These are phyloP conservation scores for Calameuta idolon DNA, from an alignment of 2,888 invertebrate genomes.

Conservation along the genomic window DNA sequence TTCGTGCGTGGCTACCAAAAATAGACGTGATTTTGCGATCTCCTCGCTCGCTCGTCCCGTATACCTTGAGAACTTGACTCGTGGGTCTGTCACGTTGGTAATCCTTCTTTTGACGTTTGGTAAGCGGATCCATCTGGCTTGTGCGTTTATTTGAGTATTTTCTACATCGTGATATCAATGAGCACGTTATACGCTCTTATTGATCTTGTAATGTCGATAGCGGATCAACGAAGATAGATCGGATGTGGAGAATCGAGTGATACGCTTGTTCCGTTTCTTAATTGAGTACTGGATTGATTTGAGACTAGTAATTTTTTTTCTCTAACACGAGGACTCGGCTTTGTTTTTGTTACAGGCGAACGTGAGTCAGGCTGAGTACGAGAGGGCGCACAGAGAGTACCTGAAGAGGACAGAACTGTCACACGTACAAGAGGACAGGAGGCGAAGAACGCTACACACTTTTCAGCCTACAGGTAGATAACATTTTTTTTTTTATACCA, in stretches of 20 bases:
- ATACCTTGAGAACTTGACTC: background rate
- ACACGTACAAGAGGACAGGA: conserved; percentile 39
- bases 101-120: background rate
- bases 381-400: conserved; percentile 73
- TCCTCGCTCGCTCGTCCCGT: background rate
- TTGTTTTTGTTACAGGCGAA: conserved; percentile 69
- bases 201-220: background rate
- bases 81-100: background rate
- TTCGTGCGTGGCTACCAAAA: background rate
- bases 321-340: background rate
- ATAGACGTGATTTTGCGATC: background rate
- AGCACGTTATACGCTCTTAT: background rate
- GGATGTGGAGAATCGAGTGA: background rate
- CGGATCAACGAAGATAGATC: background rate
- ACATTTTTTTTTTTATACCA: background rate
- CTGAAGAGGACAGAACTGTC: conserved; percentile 61
- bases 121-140: background rate
- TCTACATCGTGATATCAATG: background rate
- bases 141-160: background rate
- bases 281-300: background rate
- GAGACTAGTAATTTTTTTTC: background rate
- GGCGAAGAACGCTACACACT: conserved; percentile 56
- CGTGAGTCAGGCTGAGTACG: conserved; percentile 75
- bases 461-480: conserved; percentile 57
- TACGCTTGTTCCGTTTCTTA: background rate